Evolutionary conservation across 2,113 vertebrate species (phyloP), one percentile per base, ranked within the genome.

Genomic region (Deroptyus accipitrinus): DNA sequence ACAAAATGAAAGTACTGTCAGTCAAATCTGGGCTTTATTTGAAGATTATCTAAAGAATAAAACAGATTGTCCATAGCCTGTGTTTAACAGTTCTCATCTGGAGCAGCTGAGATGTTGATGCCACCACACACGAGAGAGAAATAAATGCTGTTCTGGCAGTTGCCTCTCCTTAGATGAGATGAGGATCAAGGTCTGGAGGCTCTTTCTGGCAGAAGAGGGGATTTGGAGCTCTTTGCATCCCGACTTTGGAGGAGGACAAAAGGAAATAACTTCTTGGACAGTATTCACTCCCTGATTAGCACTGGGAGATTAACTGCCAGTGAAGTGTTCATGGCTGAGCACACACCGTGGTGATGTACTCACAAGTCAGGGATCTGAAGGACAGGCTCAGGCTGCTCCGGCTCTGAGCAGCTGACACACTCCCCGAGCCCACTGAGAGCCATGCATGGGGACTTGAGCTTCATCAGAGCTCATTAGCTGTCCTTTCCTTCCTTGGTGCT

Each of bases 11-110:
- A 86, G 83, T n/a, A 1, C 68, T 75, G 55, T 7, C 72, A 0
- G 37, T 51, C 83, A 78, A 72, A 91, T 82, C 89, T 33, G 67
- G 66, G 77, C 84, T 92, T 91, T 94, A 62, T 39, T 66, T 69
- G 84, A 82, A 82, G 89, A 82, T 87, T 89, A 83, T 76, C 78
- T 82, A 7, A 72, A 14, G 87, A 91, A 57, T 31, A 51, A 24
- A 37, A 1, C 4, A 28, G 91, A 42, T 79, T 84, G 77, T 73
- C 19, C 52, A 6, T 6, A 6, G 59, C n/a, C 86, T 67, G 63
- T 77, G 83, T 73, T 84, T 42, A 84, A 54, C 80, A 44, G 77
- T 33, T 94, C 76, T 30, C 2, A 52, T 42, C 92, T 80, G 88
- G 91, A 90, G 88, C 80, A 37, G 79, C 19, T 42, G 85, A 88